Base-by-base conservation (phyloP, 2,888 invertebrate species). In the Plebejus melissa region DNA sequence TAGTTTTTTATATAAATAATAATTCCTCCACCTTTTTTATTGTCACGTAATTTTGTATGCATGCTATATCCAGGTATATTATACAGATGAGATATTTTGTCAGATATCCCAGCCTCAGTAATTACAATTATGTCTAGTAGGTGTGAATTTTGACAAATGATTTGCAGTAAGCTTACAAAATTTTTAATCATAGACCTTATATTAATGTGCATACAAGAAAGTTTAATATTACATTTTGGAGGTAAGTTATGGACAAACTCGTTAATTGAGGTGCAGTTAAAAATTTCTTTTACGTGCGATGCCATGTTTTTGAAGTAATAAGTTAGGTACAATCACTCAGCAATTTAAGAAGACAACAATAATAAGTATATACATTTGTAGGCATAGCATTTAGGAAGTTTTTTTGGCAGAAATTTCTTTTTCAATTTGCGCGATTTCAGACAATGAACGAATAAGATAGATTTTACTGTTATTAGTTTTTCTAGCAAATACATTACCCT, bases 41-140 rank as follows among this genome's bases (percentile, higher is more conserved):
- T 72, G 9, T 4, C 32, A 0, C 81, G 80, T 60, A 82, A 70
- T 69, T 78, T 65, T 76, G 78, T 71, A 74, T 80, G 75, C 80
- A 82, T 79, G 28, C 76, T 79, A 78, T 82, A 81, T 13, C 80
- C 81, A 13, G 75, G 70, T 76, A 82, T 77, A 69, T 79, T 78
- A 77, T 76, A 81, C 9, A 82, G 65, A 7, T 77, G 22, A 16
- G 71, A 46, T 57, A 79, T 74, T 74, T 75, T 76, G 36, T 79
- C 76, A 0, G 79, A 80, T 36, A 81, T 78, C 54, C 77, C 77
- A 50, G 69, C 78, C 72, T 80, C 81, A 1, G 80, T 80, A 11
- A 80, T 16, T 4, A 79, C 57, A 69, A 79, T 78, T 1, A 80
- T 38, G 75, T 80, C 79, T 71, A 77, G 70, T 46, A 46, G 46